These are phyloP conservation scores for Perithous albicinctus DNA, from an alignment of 2,888 invertebrate species.

Conservation along the genomic window DNA sequence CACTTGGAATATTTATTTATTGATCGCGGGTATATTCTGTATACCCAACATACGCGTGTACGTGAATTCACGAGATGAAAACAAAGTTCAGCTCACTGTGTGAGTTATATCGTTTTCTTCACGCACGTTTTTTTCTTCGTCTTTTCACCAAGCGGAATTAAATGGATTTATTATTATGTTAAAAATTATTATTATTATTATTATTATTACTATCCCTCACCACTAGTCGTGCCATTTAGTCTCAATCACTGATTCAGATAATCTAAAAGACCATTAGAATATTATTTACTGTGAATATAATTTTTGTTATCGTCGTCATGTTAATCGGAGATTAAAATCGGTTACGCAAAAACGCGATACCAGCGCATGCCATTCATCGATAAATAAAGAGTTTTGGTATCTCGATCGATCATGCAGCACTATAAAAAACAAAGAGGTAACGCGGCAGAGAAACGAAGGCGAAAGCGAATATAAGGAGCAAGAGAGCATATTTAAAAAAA, in stretches of 20 bases:
- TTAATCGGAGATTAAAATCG: slow-evolving; percentile 11
- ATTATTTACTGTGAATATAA: slow-evolving; percentile 8
- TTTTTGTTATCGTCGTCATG: slow-evolving; percentile 11
- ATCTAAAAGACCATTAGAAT: not conserved
- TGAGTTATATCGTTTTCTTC: not conserved
- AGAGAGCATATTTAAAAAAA: slow-evolving; percentile 37
- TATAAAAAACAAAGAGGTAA: slow-evolving; percentile 12
- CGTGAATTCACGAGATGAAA: slow-evolving; percentile 22
- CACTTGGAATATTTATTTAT: slow-evolving; percentile 53
- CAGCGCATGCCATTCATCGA: slow-evolving; percentile 69
- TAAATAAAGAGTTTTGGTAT: slow-evolving; percentile 65
- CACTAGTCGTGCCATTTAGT: not conserved
- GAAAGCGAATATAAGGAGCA: slow-evolving; percentile 39
- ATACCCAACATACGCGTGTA: not conserved
- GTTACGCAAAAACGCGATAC: slow-evolving; percentile 48
- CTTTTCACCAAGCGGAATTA: not conserved
- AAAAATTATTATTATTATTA: not conserved
- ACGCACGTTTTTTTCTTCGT: slow-evolving; percentile 7
- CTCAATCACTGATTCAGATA: not conserved
- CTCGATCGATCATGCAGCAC: slow-evolving; percentile 10
- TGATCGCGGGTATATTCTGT: slow-evolving; percentile 17
- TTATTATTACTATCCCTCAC: not conserved
- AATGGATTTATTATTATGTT: not conserved
- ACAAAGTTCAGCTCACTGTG: not conserved
- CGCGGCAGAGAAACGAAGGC: slow-evolving; percentile 36